Percentiles rank a stretch among this genome's conserved stretches.
Evolutionary conservation across 2,888 invertebrate genomes (phyloP).

Genomic region (Corbicula japonica): DNA sequence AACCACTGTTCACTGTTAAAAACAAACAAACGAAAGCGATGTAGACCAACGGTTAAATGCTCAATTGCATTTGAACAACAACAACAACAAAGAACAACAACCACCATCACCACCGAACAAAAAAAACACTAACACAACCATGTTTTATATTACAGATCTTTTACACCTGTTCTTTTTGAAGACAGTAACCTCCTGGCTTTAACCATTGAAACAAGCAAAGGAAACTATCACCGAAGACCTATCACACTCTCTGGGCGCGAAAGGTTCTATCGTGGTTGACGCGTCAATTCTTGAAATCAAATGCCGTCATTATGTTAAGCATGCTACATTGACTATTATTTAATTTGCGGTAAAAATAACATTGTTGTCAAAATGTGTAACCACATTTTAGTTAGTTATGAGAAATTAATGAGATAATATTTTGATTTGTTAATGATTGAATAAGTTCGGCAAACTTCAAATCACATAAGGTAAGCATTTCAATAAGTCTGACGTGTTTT

Average conservation of each 20-base stretch:
- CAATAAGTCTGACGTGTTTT: background rate
- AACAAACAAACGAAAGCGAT: background rate
- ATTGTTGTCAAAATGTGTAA: background rate
- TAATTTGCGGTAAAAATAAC: background rate
- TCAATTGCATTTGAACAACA: background rate
- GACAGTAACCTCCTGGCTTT: conserved; percentile 92
- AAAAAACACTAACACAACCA: too few species aligned
- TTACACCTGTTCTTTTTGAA: conserved; percentile 90
- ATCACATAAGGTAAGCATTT: too few species aligned
- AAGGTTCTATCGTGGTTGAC: background rate
- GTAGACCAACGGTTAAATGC: background rate
- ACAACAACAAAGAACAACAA: too few species aligned
- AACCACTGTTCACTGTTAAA: too few species aligned
- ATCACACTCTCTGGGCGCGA: conserved; percentile 90
- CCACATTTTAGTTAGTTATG: background rate
- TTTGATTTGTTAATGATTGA: too few species aligned
- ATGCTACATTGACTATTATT: background rate
- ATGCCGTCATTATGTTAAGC: background rate
- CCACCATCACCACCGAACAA: too few species aligned
- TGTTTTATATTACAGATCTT: conserved; percentile 68
- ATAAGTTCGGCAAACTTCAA: too few species aligned
- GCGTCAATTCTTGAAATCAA: background rate
- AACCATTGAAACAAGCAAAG: conserved; percentile 91
- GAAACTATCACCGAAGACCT: background rate
- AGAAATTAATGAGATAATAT: background rate